phyloP scores from a whole-genome alignment of 2,113 vertebrate genomes.

The Silurus glanis region DNA sequence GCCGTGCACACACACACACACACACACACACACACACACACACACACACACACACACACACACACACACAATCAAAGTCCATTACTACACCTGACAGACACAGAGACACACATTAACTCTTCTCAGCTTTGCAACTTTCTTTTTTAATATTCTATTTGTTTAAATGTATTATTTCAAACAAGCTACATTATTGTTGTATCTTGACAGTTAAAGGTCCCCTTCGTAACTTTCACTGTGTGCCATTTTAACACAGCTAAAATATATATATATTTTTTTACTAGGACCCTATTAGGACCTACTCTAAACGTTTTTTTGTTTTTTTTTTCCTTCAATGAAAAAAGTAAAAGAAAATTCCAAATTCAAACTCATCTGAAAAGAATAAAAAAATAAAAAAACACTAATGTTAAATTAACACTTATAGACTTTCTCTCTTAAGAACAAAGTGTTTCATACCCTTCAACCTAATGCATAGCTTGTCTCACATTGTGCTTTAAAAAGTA shows the following conservation, averaged over 20 bases:
- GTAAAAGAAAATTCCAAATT: not conserved
- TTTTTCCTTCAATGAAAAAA: not conserved
- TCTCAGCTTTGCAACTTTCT: not conserved
- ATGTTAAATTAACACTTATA: not conserved
- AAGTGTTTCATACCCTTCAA: not conserved
- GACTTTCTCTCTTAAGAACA: not conserved
- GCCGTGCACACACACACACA: constrained; percentile 4
- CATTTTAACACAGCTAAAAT: not conserved
- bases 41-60: not conserved
- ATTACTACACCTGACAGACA: not conserved
- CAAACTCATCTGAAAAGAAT: not conserved
- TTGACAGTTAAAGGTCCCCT: not conserved
- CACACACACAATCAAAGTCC: not conserved
- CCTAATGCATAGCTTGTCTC: not conserved
- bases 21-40: not conserved
- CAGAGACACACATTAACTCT: not conserved
- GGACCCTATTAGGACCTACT: not conserved
- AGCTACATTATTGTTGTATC: not conserved
- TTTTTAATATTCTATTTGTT: not conserved
- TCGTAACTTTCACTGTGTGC: not conserved
- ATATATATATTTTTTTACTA: too few species aligned
- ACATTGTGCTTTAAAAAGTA: not conserved
- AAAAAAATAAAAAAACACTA: not conserved
- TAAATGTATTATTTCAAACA: not conserved
- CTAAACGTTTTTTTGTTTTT: too few species aligned